Evolutionary conservation across 2,797 vertebrate genomes (phyloP).

Genomic region (Heteromormyrus szaboi): DNA sequence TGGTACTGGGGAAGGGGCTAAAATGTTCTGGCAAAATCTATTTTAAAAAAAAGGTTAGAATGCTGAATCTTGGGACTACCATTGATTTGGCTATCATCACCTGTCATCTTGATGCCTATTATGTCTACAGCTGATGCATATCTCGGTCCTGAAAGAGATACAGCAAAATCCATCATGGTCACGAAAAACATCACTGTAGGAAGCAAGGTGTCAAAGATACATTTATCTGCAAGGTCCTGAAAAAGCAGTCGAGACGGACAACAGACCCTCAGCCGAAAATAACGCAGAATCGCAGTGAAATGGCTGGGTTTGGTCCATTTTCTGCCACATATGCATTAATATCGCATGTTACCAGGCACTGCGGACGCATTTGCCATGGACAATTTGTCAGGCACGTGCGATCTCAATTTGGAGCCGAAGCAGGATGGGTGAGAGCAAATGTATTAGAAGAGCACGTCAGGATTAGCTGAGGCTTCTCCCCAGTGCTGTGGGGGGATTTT

Average conservation of each 20-base stretch:
- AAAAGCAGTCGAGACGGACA: background rate
- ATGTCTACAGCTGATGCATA: background rate
- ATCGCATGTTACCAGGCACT: background rate
- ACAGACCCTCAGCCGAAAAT: background rate
- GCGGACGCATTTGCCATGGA: background rate
- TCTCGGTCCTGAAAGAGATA: background rate
- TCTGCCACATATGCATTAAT: background rate
- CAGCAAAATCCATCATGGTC: slow-evolving; percentile 2
- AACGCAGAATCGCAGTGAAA: background rate
- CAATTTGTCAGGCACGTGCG: background rate
- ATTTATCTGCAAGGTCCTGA: background rate
- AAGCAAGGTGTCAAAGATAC: background rate
- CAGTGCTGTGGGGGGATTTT: background rate
- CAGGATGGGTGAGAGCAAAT: background rate
- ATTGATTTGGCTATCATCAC: slow-evolving; percentile 22
- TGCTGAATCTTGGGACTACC: background rate
- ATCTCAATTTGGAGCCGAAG: background rate
- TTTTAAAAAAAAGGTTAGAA: background rate
- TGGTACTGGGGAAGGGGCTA: slow-evolving; percentile 9
- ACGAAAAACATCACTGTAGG: background rate
- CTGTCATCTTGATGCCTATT: slow-evolving; percentile 15
- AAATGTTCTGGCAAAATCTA: slow-evolving; percentile 4
- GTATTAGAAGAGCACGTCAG: background rate
- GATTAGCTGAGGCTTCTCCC: background rate
- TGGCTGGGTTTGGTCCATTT: background rate